These are phyloP conservation scores for Gopherus flavomarginatus DNA, from an alignment of 2,113 vertebrate species.

Conservation along the genomic window DNA sequence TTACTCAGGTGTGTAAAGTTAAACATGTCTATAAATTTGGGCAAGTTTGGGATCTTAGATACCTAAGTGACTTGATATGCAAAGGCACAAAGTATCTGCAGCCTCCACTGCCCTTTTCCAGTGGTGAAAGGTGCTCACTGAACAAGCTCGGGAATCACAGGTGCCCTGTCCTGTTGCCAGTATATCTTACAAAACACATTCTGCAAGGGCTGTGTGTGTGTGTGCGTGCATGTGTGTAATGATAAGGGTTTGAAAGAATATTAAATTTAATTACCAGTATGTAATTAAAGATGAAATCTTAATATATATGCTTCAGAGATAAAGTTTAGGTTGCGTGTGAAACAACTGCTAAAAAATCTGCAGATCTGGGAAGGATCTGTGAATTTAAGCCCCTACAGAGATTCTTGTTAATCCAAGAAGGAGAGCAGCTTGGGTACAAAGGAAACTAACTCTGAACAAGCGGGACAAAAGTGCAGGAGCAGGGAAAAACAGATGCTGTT, in stretches of 20 bases:
- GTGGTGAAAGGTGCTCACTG: neutral
- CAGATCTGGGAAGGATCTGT: neutral
- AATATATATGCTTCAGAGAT: neutral
- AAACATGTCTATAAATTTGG: accelerated
- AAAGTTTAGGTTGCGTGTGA: neutral
- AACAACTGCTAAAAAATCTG: neutral
- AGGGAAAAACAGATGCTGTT: neutral
- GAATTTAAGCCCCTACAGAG: neutral
- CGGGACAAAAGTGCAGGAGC: neutral
- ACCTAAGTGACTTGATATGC: neutral
- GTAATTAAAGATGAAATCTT: neutral
- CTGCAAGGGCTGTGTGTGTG: no score
- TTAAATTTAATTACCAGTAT: neutral
- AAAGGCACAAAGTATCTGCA: neutral
- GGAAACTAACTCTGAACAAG: neutral
- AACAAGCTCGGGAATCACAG: neutral
- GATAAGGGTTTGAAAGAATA: neutral
- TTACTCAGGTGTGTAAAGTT: neutral
- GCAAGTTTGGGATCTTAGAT: neutral
- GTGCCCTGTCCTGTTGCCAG: neutral
- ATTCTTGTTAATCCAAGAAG: neutral
- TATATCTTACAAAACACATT: neutral
- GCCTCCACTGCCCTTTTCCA: neutral
- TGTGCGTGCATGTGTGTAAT: neutral
- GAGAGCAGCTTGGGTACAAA: neutral